These are phyloP conservation scores for Aporrectodea caliginosa DNA, from an alignment of 1,140 invertebrate species.

Conservation along the genomic window DNA sequence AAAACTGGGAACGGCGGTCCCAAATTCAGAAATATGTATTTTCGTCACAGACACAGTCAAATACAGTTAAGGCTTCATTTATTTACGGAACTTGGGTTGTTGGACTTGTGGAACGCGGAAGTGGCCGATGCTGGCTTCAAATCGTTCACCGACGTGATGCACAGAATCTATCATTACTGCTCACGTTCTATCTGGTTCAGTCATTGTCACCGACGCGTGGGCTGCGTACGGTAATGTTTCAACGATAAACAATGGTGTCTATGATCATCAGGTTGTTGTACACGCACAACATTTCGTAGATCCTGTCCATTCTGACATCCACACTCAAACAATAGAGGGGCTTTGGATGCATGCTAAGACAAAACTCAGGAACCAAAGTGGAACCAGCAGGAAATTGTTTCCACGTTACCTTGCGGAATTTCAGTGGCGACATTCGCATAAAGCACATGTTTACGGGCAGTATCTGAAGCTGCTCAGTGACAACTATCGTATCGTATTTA, in stretches of 20 bases:
- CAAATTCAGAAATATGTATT: no score
- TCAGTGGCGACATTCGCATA: neutral
- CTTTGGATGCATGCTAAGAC: neutral
- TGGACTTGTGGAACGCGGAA: conserved; percentile 6
- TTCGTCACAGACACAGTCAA: no score
- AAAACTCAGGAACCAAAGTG: neutral
- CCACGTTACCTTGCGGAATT: neutral
- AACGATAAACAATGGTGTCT: neutral
- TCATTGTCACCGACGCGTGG: neutral
- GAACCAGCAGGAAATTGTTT: neutral
- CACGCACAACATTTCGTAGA: neutral
- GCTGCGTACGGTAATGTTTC: neutral
- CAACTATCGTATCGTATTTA: neutral
- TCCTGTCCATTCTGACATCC: neutral
- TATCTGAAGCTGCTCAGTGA: neutral
- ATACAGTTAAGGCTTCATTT: no score
- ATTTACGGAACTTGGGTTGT: conserved; percentile 7
- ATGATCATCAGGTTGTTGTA: neutral
- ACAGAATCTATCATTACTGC: neutral
- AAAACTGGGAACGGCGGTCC: no score
- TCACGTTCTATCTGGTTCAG: neutral
- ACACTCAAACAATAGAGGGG: neutral
- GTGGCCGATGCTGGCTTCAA: neutral
- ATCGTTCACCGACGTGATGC: neutral
- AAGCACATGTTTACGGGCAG: neutral